phyloP scores from a whole-genome alignment of 2,888 invertebrate species.

The Caenorhabditis zanzibari region DNA sequence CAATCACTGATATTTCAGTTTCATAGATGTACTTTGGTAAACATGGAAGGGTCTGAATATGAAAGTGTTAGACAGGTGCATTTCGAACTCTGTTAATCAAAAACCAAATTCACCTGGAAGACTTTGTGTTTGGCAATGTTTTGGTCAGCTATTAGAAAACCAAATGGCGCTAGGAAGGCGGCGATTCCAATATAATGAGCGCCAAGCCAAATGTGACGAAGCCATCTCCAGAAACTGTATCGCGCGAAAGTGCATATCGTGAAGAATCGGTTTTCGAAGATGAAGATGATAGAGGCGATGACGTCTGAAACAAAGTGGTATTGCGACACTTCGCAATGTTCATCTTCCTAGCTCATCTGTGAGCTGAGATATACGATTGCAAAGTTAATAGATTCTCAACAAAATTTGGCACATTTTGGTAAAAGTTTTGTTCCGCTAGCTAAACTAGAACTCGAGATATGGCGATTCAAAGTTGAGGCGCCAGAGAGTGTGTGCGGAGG shows the following conservation, averaged over 20 bases:
- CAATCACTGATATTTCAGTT: neutral
- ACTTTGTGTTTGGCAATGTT: neutral
- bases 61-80: neutral
- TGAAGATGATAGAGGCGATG: neutral
- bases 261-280: constrained; percentile 26
- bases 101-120: neutral
- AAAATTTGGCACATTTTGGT: too few species aligned
- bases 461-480: too few species aligned
- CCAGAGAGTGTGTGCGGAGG: too few species aligned
- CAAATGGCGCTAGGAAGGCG: neutral
- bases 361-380: too few species aligned
- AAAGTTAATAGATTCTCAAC: too few species aligned
- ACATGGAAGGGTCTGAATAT: constrained; percentile 24
- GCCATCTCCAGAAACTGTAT: neutral
- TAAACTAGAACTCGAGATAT: too few species aligned
- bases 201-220: neutral
- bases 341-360: neutral
- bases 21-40: constrained; percentile 1
- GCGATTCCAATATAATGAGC: neutral
- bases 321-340: too few species aligned
- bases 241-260: constrained; percentile 1
- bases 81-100: neutral
- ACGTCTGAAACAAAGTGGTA: neutral
- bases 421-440: too few species aligned
- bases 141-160: constrained; percentile 10